Percentiles rank a stretch among this genome's conserved stretches.
These are phyloP conservation scores for Papilio polytes DNA, from an alignment of 1,140 invertebrate genomes.

Conservation along the genomic window DNA sequence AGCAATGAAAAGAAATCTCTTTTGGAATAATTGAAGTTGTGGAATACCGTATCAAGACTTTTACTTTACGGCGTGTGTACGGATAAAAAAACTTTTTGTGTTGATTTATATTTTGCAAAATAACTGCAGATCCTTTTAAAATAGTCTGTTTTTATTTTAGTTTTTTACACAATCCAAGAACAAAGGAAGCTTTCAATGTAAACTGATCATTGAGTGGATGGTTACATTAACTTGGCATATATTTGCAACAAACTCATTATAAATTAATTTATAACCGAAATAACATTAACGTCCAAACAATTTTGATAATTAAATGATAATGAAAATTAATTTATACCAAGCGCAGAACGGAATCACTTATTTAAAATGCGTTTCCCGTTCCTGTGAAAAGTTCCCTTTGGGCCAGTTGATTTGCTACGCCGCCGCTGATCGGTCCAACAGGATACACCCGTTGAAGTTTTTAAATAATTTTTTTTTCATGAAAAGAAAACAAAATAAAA, in stretches of 20 bases:
- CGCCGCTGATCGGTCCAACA: no score
- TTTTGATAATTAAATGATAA: neutral
- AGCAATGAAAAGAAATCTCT: slow-evolving; percentile 5
- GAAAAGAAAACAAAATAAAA: no score
- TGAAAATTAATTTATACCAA: neutral
- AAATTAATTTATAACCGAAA: neutral
- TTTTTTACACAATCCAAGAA: no score
- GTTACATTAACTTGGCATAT: neutral
- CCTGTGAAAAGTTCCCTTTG: no score
- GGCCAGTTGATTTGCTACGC: no score
- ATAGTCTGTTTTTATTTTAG: neutral
- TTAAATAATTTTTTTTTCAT: no score
- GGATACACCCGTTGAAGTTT: no score
- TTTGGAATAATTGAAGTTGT: neutral
- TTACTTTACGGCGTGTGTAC: neutral
- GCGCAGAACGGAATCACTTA: neutral
- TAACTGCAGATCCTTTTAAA: neutral
- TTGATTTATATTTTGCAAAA: neutral
- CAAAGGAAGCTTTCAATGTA: no score
- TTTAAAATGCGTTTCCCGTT: neutral
- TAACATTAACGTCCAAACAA: neutral
- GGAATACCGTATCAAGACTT: neutral
- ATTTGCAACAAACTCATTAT: neutral
- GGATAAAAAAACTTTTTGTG: neutral
- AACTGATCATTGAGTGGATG: neutral